These are phyloP conservation scores for Peromyscus attwateri DNA, from an alignment of 2,797 vertebrate genomes.

Conservation along the genomic window DNA sequence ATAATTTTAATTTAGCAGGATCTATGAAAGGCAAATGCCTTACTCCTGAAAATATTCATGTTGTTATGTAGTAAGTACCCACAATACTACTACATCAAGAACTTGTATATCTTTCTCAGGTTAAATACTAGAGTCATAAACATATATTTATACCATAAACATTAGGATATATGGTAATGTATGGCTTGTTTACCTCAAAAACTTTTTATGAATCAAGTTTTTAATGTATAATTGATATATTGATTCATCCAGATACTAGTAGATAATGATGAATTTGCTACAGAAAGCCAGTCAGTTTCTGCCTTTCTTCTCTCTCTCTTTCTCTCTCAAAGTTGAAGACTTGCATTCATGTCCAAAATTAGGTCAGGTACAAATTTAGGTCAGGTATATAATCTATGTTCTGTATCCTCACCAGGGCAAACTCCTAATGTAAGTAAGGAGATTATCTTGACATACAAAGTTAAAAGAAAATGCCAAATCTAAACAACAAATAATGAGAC, in stretches of 20 bases:
- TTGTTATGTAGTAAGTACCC: neutral
- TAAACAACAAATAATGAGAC: conserved; percentile 15
- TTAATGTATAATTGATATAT: conserved; percentile 13
- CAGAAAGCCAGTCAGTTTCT: conserved; percentile 21
- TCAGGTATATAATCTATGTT: conserved; percentile 17
- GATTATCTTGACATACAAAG: neutral
- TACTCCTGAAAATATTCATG: neutral
- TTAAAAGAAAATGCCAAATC: conserved; percentile 42
- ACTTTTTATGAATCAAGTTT: conserved; percentile 26
- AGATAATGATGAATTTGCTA: conserved; percentile 8
- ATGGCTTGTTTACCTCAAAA: neutral
- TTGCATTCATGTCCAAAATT: neutral
- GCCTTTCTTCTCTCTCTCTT: too few species aligned
- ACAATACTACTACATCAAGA: conserved; percentile 33
- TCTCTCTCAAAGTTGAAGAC: too few species aligned
- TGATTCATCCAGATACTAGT: conserved; percentile 36
- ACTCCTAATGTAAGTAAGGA: neutral
- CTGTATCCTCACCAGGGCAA: neutral
- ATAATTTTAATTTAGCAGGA: conserved; percentile 21
- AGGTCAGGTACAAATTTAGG: conserved; percentile 23
- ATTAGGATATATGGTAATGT: conserved; percentile 6
- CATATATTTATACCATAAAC: conserved; percentile 42
- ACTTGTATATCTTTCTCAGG: neutral
- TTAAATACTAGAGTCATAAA: neutral
- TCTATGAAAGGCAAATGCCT: neutral